Evolutionary conservation across 1,140 invertebrate genomes (phyloP), one percentile per base, ranked within the genome.

Genomic region (Harpegnathos saltator): DNA sequence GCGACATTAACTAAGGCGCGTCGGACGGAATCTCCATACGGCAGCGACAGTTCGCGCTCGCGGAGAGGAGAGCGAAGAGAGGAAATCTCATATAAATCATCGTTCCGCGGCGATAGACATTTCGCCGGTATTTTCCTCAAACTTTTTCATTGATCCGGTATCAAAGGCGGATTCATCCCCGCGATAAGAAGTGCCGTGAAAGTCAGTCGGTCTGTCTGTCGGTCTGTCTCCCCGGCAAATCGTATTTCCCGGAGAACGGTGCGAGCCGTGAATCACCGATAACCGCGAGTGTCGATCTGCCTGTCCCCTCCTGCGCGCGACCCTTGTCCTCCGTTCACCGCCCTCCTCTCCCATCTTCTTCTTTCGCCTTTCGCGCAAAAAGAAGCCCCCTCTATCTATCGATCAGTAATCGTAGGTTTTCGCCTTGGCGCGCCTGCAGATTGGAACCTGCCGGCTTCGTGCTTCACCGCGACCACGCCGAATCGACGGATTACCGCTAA

Each of bases 401-500:
- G 71, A 78, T 72, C 65, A 33, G 72, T 85, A 84, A 84, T 85
- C 72, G 73, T 84, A 54, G 66, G 65, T 72, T 85, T 83, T 72
- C 65, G 44, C 50, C 68, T 75, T 75, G 58, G 24, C 29, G 38
- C 26, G 50, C 58, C 72, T 56, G 50, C 22, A 84, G 72, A 80
- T 78, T 22, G 54, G 73, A 86, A 9, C 4, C 38, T 17, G 5
- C 69, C 56, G 44, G 66, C 62, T 83, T 86, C 52, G 68, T 69
- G 56, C 84, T 82, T 77, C 77, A 62, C 71, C 50, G 65, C 77
- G 62, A 24, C 44, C 65, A 63, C 65, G 69, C 38, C 81, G 22
- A 62, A 29, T 72, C 66, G 84, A 52, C 63, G 44, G 61, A 86
- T 83, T 86, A 80, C 44, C 19, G 12, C 17, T 44, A 68, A 61